These are phyloP conservation scores for Encarsia formosa DNA, from an alignment of 2,888 invertebrate species.

Conservation along the genomic window DNA sequence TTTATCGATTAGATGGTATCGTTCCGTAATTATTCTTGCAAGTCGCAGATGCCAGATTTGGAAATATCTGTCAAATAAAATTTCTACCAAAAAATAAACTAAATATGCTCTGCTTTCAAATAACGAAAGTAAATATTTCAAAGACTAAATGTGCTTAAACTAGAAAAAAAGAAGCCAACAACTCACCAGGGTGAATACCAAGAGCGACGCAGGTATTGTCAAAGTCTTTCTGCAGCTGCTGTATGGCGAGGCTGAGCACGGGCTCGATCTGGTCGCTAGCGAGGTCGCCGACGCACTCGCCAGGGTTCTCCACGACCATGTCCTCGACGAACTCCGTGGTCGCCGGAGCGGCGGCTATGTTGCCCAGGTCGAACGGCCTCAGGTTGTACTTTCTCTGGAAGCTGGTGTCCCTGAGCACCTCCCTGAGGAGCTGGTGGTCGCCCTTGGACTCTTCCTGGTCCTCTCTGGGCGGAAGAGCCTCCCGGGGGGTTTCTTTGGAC, in stretches of 20 bases:
- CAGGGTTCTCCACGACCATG: slow-evolving; percentile 67
- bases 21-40: too few species aligned
- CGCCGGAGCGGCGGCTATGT: too few species aligned
- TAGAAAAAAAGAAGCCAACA: too few species aligned
- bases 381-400: slow-evolving; percentile 82
- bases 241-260: slow-evolving; percentile 78
- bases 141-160: too few species aligned
- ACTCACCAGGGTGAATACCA: slow-evolving; percentile 84
- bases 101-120: too few species aligned
- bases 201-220: slow-evolving; percentile 79
- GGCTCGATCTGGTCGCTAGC: slow-evolving; percentile 76
- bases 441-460: slow-evolving; percentile 20
- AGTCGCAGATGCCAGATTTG: too few species aligned
- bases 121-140: too few species aligned
- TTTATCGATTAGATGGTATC: too few species aligned
- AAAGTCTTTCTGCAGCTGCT: slow-evolving; percentile 81
- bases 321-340: slow-evolving; percentile 53
- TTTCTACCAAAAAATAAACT: too few species aligned
- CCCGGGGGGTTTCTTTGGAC: background rate
- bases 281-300: slow-evolving; percentile 58
- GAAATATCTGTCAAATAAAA: too few species aligned
- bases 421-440: slow-evolving; percentile 72
- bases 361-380: slow-evolving; percentile 69
- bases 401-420: slow-evolving; percentile 78
- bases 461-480: background rate